Evolutionary conservation across 2,113 vertebrate species (phyloP).

Genomic region (Pagrus major): DNA sequence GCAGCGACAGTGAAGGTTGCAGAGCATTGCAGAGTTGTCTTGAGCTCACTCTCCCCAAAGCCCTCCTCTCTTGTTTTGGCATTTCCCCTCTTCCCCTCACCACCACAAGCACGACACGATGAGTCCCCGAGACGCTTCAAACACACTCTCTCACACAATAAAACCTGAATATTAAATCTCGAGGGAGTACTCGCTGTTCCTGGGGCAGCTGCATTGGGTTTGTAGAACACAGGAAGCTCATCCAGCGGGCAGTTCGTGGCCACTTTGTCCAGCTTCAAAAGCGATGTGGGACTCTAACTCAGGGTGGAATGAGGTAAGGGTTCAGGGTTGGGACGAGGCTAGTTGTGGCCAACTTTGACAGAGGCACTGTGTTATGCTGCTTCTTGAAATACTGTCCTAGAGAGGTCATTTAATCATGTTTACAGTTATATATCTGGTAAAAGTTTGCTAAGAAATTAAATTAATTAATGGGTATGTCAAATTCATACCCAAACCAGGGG

Average conservation of each 20-base stretch:
- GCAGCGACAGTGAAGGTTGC: slow-evolving; percentile 46
- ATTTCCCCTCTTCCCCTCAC: slow-evolving; percentile 12
- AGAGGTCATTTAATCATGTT: slow-evolving; percentile 63
- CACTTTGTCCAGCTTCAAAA: slow-evolving; percentile 54
- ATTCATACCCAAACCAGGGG: no score
- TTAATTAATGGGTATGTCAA: no score
- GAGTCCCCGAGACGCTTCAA: slow-evolving; percentile 34
- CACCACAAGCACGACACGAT: slow-evolving; percentile 11
- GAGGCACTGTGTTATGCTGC: slow-evolving; percentile 50
- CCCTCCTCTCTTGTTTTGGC: slow-evolving; percentile 50
- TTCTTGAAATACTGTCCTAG: slow-evolving; percentile 67
- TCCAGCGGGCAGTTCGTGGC: slow-evolving; percentile 38
- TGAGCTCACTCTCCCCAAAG: slow-evolving; percentile 44
- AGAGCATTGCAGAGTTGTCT: slow-evolving; percentile 51
- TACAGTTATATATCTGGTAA: slow-evolving; percentile 7
- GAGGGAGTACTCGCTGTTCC: slow-evolving; percentile 47
- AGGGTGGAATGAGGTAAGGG: slow-evolving; percentile 47
- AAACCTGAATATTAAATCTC: slow-evolving; percentile 57
- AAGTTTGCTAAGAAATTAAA: background rate
- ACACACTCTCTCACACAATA: slow-evolving; percentile 48
- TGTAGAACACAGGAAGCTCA: slow-evolving; percentile 56
- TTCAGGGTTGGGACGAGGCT: slow-evolving; percentile 49
- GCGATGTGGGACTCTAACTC: slow-evolving; percentile 36
- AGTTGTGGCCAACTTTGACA: slow-evolving; percentile 39
- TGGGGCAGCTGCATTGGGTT: slow-evolving; percentile 25